Base-by-base conservation (phyloP, 37 sponge, comb jelly and placozoan genomes). In the Ianthella basta region DNA sequence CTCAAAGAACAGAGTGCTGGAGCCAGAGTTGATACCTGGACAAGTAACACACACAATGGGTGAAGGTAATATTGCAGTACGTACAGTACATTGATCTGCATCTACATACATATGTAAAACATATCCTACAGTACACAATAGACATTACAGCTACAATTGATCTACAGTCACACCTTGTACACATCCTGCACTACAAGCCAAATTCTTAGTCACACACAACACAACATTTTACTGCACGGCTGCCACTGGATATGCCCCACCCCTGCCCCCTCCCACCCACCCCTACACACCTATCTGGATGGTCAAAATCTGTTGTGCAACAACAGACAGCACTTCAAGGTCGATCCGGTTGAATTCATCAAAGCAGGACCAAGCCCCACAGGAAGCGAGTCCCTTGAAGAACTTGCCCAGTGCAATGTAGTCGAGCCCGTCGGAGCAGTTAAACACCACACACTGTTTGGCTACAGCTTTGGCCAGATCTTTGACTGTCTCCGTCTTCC, bases 341-440 rank as follows among this genome's bases (percentile, higher is more conserved):
- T 99, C 99, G 32, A 99, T 99, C 8, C 99, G 86, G 88, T 99
- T 99, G 86, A 99, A 99, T 87, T 99, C 99, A 82, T 99, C 99
- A 85, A 99, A 99, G 79, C 99, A 99, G 29, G 99, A 96, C 99
- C 99, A 99, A 5, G 99, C 99, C 30, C 99, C 99, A 89, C 97
- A 96, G 36, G 97, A 97, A 19, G 99, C 99, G 30, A 99, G 87
- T 0, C 99, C 99, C 55, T 99, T 99, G 91, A 99, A 99, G 91
- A 99, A 99, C 84, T 99, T 99, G 14, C 99, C 99, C 80, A 99
- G 88, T 37, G 99, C 99, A 67, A 97, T 95, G 88, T 99, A 99
- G 81, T 99, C 99, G 73, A 99, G 91, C 55, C 99, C 99, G 86
- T 99, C 99, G 69, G 97, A 97, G 73, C 99, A 99, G 91, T 99